Evolutionary conservation across 1,140 invertebrate species (phyloP), one percentile per base, ranked within the genome.

Genomic region (Limonius californicus): DNA sequence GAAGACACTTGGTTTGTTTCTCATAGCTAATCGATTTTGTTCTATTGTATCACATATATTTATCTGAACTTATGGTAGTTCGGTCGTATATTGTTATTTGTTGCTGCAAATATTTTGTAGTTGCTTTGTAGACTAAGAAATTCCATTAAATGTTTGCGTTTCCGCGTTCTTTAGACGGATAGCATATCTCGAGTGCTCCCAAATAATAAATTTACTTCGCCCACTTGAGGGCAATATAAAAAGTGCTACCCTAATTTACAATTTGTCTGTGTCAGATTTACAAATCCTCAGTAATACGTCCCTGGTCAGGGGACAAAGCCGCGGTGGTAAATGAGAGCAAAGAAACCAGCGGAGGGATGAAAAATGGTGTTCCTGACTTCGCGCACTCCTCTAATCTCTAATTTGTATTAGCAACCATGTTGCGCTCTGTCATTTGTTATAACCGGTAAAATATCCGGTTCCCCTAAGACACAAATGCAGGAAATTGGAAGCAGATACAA

Each of bases 271-370:
- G 35, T 39, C 35, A 39, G 35, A 39, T 39, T 39, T 39, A 39
- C 35, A 39, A 39, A 39, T 39, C 35, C 35, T 39, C 35, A 14
- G 35, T 39, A 39, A 39, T 39, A 39, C 35, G 35, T 39, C 35
- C n/a, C 35, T 39, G 35, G 35, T 39, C n/a, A 39, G n/a, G n/a
- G 35, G 35, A 39, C 35, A 39, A 39, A 39, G 35, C 35, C 35
- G 35, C 8, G 35, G n/a, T 39, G n/a, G 35, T 39, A 39, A 39
- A 39, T 39, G 35, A 39, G 35, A 39, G 35, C n/a, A 39, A 39
- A 39, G 35, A 39, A 39, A 39, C 35, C n/a, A 12, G 2, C 8
- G 2, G 35, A 39, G n/a, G 35, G 35, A 39, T 39, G 35, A 39
- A 14, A 39, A 39, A 39, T 39, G 23, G 23, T 27, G 35, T 39